Conservation (phyloP, 2,888 invertebrate species). For the Leucoptera coffeella region DNA sequence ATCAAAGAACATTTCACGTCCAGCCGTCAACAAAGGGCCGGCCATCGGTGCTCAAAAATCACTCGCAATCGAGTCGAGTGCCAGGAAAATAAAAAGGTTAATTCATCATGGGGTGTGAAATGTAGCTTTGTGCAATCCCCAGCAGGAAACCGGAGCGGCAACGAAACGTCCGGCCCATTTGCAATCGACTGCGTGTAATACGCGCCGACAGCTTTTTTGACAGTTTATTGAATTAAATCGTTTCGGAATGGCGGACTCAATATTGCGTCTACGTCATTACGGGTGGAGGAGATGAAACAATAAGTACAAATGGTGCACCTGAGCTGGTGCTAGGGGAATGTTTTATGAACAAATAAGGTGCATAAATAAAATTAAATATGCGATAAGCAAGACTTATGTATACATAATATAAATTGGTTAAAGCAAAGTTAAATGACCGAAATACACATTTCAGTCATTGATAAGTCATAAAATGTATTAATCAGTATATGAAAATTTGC, state of each 20-base stretch:
- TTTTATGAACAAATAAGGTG: too few relatives aligned
- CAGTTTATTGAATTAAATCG: conserved; percentile 41
- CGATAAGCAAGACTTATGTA: too few relatives aligned
- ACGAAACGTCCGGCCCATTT: conserved; percentile 48
- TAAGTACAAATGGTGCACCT: too few relatives aligned
- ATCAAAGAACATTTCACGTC: conserved; percentile 37
- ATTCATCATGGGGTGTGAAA: conserved; percentile 34
- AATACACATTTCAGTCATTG: too few relatives aligned
- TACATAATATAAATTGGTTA: too few relatives aligned
- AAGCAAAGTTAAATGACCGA: too few relatives aligned
- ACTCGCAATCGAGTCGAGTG: conserved; percentile 48
- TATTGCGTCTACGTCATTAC: too few relatives aligned
- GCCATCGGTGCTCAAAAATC: conserved; percentile 50
- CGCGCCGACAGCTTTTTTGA: conserved; percentile 36
- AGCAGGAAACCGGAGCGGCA: conserved; percentile 34
- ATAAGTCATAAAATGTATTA: too few relatives aligned
- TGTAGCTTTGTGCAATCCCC: conserved; percentile 12
- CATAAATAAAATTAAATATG: too few relatives aligned
- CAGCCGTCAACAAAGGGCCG: conserved; percentile 45
- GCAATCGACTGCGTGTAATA: conserved; percentile 38
- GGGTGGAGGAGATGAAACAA: too few relatives aligned
- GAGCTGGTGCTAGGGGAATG: too few relatives aligned
- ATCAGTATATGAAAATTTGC: too few relatives aligned
- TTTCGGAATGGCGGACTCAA: not conserved
- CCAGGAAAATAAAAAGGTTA: conserved; percentile 45